A percentile compares a stretch with the other conserved stretches of the same genome.
These are phyloP conservation scores for Esox lucius DNA, from an alignment of 2,797 vertebrate species.

Conservation along the genomic window DNA sequence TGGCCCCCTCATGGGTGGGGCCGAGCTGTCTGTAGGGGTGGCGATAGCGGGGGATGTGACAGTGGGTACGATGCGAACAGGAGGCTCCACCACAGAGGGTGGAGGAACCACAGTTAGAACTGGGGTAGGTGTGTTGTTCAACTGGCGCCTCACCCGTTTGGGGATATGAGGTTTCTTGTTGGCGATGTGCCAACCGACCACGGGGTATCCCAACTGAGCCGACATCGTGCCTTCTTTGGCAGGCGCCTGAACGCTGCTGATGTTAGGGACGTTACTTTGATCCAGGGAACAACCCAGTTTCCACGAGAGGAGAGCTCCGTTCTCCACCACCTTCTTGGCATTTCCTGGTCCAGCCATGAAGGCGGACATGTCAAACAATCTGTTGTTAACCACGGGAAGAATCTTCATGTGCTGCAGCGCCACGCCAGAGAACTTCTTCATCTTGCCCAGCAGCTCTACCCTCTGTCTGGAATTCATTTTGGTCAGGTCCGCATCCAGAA, in stretches of 20 bases:
- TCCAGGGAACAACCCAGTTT: slow-evolving; percentile 93
- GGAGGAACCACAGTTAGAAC: slow-evolving; percentile 80
- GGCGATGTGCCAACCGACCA: slow-evolving; percentile 98
- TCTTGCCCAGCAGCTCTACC: slow-evolving; percentile 84
- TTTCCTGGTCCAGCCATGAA: slow-evolving; percentile 99
- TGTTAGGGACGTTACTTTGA: slow-evolving; percentile 89
- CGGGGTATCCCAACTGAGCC: slow-evolving; percentile 90
- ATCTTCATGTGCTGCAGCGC: slow-evolving; percentile 89
- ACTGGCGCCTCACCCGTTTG: slow-evolving; percentile 87
- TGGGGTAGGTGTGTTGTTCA: slow-evolving; percentile 90
- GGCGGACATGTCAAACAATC: slow-evolving; percentile 97
- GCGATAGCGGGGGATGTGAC: slow-evolving; percentile 89
- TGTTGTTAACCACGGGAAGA: slow-evolving; percentile 95
- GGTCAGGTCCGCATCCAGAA: slow-evolving; percentile 93
- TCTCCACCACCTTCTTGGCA: slow-evolving; percentile 98
- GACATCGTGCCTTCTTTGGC: slow-evolving; percentile 95
- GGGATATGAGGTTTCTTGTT: slow-evolving; percentile 94
- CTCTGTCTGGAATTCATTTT: slow-evolving; percentile 94
- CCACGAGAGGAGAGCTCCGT: slow-evolving; percentile 94
- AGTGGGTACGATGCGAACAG: slow-evolving; percentile 88
- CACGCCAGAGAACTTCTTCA: slow-evolving; percentile 90
- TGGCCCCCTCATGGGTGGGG: slow-evolving; percentile 87
- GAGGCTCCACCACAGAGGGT: slow-evolving; percentile 85
- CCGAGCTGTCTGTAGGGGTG: slow-evolving; percentile 85
- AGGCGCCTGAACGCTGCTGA: slow-evolving; percentile 87